These are phyloP conservation scores for Mimachlamys varia DNA, from an alignment of 2,888 invertebrate species.

Conservation along the genomic window DNA sequence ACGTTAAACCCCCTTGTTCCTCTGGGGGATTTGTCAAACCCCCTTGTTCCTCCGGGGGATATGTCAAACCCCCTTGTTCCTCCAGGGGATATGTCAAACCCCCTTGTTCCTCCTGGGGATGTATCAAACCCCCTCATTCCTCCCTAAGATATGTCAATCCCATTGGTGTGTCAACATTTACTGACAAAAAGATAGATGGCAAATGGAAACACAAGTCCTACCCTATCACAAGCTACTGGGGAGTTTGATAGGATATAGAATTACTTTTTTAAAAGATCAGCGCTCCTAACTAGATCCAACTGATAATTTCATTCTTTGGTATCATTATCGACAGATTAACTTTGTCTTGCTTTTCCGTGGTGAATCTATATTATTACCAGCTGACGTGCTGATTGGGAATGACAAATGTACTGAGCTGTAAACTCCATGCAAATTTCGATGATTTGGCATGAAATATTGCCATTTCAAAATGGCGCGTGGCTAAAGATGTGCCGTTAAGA, in stretches of 20 bases:
- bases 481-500: neutral
- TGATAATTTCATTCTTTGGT: neutral
- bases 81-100: too few species aligned
- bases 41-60: neutral
- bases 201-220: neutral
- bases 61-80: neutral
- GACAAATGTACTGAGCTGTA: neutral
- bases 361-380: neutral
- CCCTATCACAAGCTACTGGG: neutral
- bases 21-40: too few species aligned
- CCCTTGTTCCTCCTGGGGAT: neutral
- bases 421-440: neutral
- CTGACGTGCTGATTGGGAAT: neutral
- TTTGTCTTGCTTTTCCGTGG: neutral
- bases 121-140: neutral
- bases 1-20: neutral
- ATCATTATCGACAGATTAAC: neutral
- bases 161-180: neutral
- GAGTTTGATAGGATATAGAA: neutral
- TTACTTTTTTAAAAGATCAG: neutral
- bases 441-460: neutral
- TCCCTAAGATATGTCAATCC: too few species aligned
- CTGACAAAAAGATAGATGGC: slow-evolving; percentile 7
- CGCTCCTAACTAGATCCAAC: neutral
- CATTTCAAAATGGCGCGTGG: neutral